Base-by-base conservation (phyloP, 2,888 invertebrate species). In the Dryocosmus kuriphilus region DNA sequence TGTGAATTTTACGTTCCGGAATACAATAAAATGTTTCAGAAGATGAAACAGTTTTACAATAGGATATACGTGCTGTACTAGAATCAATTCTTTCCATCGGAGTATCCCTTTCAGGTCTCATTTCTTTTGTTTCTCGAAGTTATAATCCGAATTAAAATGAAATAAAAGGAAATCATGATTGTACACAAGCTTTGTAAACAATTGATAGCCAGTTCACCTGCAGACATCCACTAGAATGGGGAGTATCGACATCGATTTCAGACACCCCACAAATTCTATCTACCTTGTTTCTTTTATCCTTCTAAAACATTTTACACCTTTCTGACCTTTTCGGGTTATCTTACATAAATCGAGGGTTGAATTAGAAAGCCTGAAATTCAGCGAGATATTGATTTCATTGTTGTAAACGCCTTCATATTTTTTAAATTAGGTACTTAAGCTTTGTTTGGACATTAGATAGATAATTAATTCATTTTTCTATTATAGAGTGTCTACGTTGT, bases 231-330 rank as follows among this genome's bases (percentile, higher is more conserved):
- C 67, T 6, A 27, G 16, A 67, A 19, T 24, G 27, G 27, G 27
- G 24, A 67, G 46, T 27, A 46, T 22, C 46, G 41, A 16, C 67
- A 67, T 67, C 67, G 67, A 67, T 67, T 67, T 27, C 16, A 46
- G 67, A 67, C 46, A 67, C 46, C 67, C 46, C 67, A 67, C 67
- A 67, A 67, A 46, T 67, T n/a, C 24, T 14, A 38, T 38, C 16
- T 16, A 38, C 63, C n/a, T 22, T 38, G n/a, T 9, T 27, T 67
- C 11, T 67, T 41, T 27, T 27, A 4, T 16, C 27, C 67, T 67
- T 46, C 46, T 67, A 46, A 46, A 67, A 67, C 27, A 46, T 67
- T 27, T 27, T 16, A 67, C 67, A 27, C 24, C 46, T 46, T 67
- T 46, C 46, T 67, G 67, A 11, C 19, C 7, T 22, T 67, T 67